Evolutionary conservation across 2,113 vertebrate genomes (phyloP).

Genomic region (Daboia siamensis): DNA sequence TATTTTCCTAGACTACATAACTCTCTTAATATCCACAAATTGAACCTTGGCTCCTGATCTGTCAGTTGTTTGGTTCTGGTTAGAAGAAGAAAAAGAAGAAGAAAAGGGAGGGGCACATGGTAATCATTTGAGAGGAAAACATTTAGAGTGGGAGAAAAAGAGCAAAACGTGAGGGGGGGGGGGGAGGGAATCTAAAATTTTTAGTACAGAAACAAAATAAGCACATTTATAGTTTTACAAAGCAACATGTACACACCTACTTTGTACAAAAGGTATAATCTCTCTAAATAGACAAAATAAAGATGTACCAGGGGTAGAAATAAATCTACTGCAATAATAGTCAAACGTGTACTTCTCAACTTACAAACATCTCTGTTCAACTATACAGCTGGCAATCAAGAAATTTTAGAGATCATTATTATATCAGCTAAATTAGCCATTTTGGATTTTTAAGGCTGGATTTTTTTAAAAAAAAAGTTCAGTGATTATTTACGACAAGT

Average conservation of each 20-base stretch:
- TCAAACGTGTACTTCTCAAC: not conserved
- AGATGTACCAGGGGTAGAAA: not conserved
- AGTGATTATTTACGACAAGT: not conserved
- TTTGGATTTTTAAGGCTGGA: not conserved
- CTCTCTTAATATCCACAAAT: not conserved
- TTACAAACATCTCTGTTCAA: not conserved
- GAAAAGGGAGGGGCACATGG: not conserved
- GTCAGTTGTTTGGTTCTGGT: not conserved
- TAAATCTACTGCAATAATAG: not conserved
- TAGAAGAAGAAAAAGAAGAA: not conserved
- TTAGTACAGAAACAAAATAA: not conserved
- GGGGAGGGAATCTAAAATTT: not conserved
- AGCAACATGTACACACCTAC: not conserved
- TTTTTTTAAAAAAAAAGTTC: not conserved
- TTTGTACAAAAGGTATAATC: not conserved
- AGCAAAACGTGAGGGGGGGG: not conserved
- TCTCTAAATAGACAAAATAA: not conserved
- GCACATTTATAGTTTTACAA: not conserved
- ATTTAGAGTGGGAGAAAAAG: not conserved
- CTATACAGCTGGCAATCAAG: not conserved
- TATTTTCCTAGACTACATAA: slow-evolving; percentile 30
- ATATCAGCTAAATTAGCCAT: not conserved
- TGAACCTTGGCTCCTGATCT: not conserved
- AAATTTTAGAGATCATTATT: not conserved
- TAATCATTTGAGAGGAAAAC: not conserved